Conservation (phyloP, 2,888 invertebrate genomes). For the Athalia cordata region DNA sequence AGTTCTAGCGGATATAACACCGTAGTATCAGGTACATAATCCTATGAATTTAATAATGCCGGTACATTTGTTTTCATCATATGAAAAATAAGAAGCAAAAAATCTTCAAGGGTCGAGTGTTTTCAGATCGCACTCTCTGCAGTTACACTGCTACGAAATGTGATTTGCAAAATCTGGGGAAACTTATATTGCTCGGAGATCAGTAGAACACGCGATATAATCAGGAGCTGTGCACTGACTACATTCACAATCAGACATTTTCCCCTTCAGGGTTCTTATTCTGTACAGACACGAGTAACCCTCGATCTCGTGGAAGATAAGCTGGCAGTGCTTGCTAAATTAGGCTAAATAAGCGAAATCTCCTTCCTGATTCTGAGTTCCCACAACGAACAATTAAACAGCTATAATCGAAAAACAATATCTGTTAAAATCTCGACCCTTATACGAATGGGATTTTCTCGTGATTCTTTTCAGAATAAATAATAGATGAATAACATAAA, state of each 20-base stretch:
- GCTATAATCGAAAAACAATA: too few relatives aligned
- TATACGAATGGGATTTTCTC: too few relatives aligned
- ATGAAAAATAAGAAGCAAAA: too few relatives aligned
- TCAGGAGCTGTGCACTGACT: slow-evolving; percentile 26
- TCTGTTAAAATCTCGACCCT: too few relatives aligned
- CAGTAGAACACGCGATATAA: background rate
- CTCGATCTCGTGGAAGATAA: slow-evolving; percentile 31
- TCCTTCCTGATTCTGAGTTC: background rate
- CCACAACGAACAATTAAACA: background rate
- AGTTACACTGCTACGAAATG: background rate
- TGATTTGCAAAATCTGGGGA: slow-evolving; percentile 6
- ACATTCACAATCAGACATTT: slow-evolving; percentile 8
- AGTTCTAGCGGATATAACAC: too few relatives aligned
- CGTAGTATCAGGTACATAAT: too few relatives aligned
- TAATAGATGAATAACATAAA: too few relatives aligned
- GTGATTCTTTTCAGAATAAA: too few relatives aligned
- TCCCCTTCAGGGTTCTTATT: slow-evolving; percentile 34
- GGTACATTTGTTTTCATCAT: too few relatives aligned
- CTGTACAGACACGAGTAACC: slow-evolving; percentile 9
- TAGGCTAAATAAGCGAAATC: slow-evolving; percentile 22
- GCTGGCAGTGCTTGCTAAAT: slow-evolving; percentile 24
- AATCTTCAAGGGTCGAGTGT: too few relatives aligned
- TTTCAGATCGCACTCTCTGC: background rate
- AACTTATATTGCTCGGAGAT: background rate
- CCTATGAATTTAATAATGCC: too few relatives aligned